Evolutionary conservation across 2,113 vertebrate species (phyloP), one percentile per base, ranked within the genome.

Genomic region (Potamarius usumacintae): DNA sequence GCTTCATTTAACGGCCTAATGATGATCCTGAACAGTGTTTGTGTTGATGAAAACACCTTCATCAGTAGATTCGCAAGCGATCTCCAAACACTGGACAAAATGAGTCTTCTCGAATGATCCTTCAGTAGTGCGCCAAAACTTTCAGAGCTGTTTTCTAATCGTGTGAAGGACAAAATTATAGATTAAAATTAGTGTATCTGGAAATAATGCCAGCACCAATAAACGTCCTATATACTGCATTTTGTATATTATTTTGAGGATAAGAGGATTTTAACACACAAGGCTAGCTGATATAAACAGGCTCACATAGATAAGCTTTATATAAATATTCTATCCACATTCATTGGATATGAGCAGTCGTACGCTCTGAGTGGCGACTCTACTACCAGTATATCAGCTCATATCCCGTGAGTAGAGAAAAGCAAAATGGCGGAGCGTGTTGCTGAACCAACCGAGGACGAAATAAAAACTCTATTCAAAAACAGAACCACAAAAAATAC

Each of bases 1-100:
- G 65, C 55, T 55, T 71, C 60, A 84, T 88, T 88, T 78, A 84
- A 79, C 25, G 60, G 72, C 87, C 69, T 69, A 42, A 84, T 88
- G 81, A 84, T 65, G 82, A 63, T 15, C 84, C 57, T 9, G 15
- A 84, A 67, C 81, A 50, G 55, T 58, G 71, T 53, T 25, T 74
- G 65, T 50, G 71, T 78, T 60, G 67, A 77, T 83, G 27, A n/a
- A 76, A 87, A 83, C 57, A 77, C 71, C 58, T 76, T 42, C 72
- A 63, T 65, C 86, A 84, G 63, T 48, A 55, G 34, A 53, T 18
- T 18, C 42, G 14, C 57, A 42, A 72, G n/a, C 79, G 62, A 48
- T 69, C 85, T 30, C 48, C 25, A 52, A 82, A 82, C 34, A 71
- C 14, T 22, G 52, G 20, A 60, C 80, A 7, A 69, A 60, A 82